phyloP scores from a whole-genome alignment of 2,113 vertebrate genomes.

The Ictidomys tridecemlineatus region DNA sequence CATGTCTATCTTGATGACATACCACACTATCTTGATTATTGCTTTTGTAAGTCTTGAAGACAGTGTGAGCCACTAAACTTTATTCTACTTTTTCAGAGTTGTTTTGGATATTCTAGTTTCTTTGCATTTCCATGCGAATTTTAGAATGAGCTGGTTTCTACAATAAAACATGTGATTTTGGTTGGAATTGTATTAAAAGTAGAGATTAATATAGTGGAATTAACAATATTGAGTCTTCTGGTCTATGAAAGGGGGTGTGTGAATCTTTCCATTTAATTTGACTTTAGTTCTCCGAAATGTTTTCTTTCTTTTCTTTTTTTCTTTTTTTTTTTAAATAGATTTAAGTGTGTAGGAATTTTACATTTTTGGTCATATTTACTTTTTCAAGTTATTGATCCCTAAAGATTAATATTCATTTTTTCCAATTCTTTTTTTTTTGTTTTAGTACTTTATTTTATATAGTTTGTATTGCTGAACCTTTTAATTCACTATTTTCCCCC shows the following conservation, averaged over 20 bases:
- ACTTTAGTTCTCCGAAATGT: not conserved
- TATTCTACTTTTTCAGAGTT: slow-evolving; percentile 3
- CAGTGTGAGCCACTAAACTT: not conserved
- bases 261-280: not conserved
- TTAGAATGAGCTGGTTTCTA: not conserved
- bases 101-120: not conserved
- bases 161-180: not conserved
- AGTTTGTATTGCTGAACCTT: not conserved
- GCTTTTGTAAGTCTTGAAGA: not conserved
- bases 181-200: slow-evolving; percentile 1
- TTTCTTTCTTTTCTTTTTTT: no score
- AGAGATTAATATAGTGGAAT: not conserved
- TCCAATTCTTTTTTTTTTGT: not conserved
- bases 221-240: not conserved
- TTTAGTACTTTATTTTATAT: not conserved
- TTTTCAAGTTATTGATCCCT: not conserved
- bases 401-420: not conserved
- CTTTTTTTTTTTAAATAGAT: not conserved
- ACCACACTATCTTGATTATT: not conserved
- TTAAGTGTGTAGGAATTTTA: not conserved
- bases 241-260: not conserved
- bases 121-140: slow-evolving; percentile 17
- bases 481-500: not conserved
- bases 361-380: not conserved
- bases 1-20: not conserved